Conservation (phyloP, 2,797 vertebrate genomes). For the Eidolon dupreanum region DNA sequence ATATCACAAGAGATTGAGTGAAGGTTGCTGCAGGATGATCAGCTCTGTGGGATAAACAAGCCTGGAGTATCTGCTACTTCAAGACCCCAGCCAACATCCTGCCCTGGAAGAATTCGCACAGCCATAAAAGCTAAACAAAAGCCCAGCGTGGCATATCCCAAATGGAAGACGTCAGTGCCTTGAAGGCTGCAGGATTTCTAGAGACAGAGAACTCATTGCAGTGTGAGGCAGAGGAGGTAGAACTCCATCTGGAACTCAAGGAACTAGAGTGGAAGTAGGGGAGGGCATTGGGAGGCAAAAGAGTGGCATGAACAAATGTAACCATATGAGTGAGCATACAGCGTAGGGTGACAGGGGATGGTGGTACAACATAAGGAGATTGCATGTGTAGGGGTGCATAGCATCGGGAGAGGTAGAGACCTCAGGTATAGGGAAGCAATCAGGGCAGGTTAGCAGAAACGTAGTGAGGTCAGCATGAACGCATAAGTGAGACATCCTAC, state of each 20-base stretch:
- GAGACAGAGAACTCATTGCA: background rate
- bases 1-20: background rate
- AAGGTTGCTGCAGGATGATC: background rate
- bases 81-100: background rate
- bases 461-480: background rate
- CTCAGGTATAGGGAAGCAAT: rapidly evolving
- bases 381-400: rapidly evolving
- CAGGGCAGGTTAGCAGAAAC: background rate
- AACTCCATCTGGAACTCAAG: background rate
- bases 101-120: background rate
- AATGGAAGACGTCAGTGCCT: background rate
- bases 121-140: background rate
- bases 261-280: background rate
- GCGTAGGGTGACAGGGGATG: rapidly evolving
- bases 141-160: background rate
- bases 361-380: background rate
- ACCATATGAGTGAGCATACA: background rate
- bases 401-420: background rate
- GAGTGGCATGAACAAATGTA: rapidly evolving
- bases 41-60: background rate
- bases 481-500: background rate
- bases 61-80: background rate
- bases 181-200: background rate
- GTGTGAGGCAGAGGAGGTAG: background rate
- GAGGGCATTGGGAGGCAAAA: background rate